phyloP scores from a whole-genome alignment of 37 sponge, comb jelly and placozoan genomes.

The Tethya wilhelma region DNA sequence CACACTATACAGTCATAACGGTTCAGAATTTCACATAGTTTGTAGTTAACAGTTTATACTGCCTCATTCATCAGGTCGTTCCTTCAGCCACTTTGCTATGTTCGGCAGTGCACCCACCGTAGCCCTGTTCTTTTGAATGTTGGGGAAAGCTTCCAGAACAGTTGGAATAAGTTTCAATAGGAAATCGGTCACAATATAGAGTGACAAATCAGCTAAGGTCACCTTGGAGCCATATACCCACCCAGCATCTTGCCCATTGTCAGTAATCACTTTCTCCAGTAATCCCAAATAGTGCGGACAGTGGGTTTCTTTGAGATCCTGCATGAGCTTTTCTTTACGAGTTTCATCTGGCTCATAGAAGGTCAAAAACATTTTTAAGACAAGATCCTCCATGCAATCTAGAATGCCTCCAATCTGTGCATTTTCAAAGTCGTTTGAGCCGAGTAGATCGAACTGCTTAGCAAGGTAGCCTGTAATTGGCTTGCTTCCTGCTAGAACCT shows the following conservation, averaged over 20 bases:
- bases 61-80: constrained; percentile 45
- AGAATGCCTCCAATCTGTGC: constrained; percentile 41
- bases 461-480: constrained; percentile 62
- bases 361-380: background rate
- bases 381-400: constrained; percentile 36
- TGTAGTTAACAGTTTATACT: too few relatives aligned
- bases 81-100: constrained; percentile 64
- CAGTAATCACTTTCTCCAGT: constrained; percentile 14
- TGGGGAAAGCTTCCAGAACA: constrained; percentile 30
- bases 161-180: background rate
- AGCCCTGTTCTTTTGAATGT: constrained; percentile 13
- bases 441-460: constrained; percentile 56
- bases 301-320: constrained; percentile 22
- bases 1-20: too few relatives aligned
- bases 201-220: constrained; percentile 43
- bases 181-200: constrained; percentile 11
- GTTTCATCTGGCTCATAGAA: constrained; percentile 51
- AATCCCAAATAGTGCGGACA: constrained; percentile 11
- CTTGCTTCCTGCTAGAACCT: constrained; percentile 49
- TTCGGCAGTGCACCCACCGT: constrained; percentile 38
- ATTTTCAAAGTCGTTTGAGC: constrained; percentile 36
- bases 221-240: constrained; percentile 49
- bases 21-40: too few relatives aligned
- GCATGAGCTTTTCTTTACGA: constrained; percentile 9
- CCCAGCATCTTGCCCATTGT: constrained; percentile 2